These are phyloP conservation scores for Rhopalosiphum maidis DNA, from an alignment of 1,140 invertebrate species.

Conservation along the genomic window DNA sequence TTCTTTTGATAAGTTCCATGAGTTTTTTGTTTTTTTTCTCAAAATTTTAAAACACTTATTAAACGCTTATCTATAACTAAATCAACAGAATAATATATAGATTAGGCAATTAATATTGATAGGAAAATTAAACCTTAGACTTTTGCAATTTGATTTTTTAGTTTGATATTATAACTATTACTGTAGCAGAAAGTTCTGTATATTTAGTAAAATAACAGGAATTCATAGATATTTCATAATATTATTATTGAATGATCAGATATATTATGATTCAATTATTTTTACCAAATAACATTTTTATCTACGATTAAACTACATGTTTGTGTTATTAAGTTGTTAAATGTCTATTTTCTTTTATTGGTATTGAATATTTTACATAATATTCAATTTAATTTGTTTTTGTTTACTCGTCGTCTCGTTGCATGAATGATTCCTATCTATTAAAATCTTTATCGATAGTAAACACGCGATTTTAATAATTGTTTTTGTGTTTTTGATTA, in stretches of 20 bases:
- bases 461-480: neutral
- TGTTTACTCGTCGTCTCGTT: neutral
- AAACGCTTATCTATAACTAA: too few relatives aligned
- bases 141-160: too few relatives aligned
- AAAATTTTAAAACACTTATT: too few relatives aligned
- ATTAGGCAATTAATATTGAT: too few relatives aligned
- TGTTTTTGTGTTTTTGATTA: neutral
- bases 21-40: too few relatives aligned
- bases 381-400: neutral
- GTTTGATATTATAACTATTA: too few relatives aligned
- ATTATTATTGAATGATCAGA: neutral
- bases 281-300: neutral
- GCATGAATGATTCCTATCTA: neutral
- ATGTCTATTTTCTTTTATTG: neutral
- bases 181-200: too few relatives aligned
- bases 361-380: neutral
- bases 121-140: too few relatives aligned
- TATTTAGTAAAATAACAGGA: neutral
- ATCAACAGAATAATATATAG: too few relatives aligned
- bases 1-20: too few relatives aligned
- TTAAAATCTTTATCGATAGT: neutral
- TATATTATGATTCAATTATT: neutral
- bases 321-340: neutral
- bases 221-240: neutral
- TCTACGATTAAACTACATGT: neutral